Base-by-base conservation (phyloP, 2,797 vertebrate genomes). In the Diplodus puntazzo region DNA sequence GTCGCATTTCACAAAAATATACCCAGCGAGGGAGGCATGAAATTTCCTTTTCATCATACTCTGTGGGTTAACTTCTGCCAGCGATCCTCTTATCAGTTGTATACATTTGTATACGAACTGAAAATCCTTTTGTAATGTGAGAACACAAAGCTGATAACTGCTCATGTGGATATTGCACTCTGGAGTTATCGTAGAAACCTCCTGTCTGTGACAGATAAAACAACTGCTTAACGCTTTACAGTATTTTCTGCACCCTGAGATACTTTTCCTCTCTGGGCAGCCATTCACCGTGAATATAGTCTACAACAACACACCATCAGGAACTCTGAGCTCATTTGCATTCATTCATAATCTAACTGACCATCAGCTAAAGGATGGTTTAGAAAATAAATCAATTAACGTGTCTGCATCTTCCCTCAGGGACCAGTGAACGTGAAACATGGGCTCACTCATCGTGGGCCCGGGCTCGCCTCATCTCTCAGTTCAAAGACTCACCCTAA, bases 401-500 rank as follows among this genome's bases (percentile, higher is more conserved):
- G 2, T 39, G 25, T 67, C 21, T 78, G 34, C 70, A 57, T 13
- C 49, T 62, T 69, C 21, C 21, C 42, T 62, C 39, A 30, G 18
- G 60, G 46, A 27, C 17, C 27, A 39, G 17, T 53, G 4, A 79
- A 74, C 53, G 79, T 77, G 65, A 84, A 70, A 69, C 0, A 5
- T 25, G 57, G 39, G 18, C 53, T 66, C 10, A 16, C 3, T 20
- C 58, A 42, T 39, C 2, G 13, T 50, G 34, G 43, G 30, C 30
- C 43, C 11, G 8, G 52, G 42, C 43, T 60, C 11, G 2, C 54
- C 50, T 69, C 43, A 25, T 73, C 63, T 67, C 39, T 12, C 50
- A 45, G 64, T 64, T 81, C 62, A 78, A 72, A 81, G 69, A 62
- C 65, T 34, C 69, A 9, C 27, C 54, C 55, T 70, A 58, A 76